Evolutionary conservation across 1,140 invertebrate species (phyloP), one percentile per base, ranked within the genome.

Genomic region (Penaeus chinensis): DNA sequence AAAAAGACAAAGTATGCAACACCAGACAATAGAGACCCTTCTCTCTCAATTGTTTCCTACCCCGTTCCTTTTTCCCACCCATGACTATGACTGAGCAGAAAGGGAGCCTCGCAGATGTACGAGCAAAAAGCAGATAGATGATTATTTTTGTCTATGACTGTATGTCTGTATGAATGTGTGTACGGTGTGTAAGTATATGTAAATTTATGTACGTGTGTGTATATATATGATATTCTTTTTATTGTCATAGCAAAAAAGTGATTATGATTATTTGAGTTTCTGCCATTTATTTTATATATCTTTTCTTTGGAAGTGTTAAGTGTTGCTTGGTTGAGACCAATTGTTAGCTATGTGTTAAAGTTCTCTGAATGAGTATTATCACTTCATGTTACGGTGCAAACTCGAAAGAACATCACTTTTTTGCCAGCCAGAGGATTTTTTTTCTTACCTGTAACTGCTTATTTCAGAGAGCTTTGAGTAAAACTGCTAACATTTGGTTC

Each of bases 171-270:
- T 74, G 37, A 11, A 54, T 54, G 16, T 54, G 16, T 54, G 54
- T 54, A 54, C 2, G 47, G 11, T 47, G 11, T 47, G 11, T 2
- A 47, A 2, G 47, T 47, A 47, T 47, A 47, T 47, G 32, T 32
- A 32, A 32, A 32, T 32, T 32, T 32, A 32, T 32, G 32, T 32
- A 32, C 0, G 10, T 54, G 10, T 54, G 16, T 54, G 16, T 54
- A 54, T 54, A 8, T 54, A 16, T 54, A 54, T 54, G 54, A 54
- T 54, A 54, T 54, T 74, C 22, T 5, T 24, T 74, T 74, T 42
- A 86, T 66, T 86, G 90, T 92, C 93, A 89, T 93, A 90, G 85
- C 92, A 93, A 92, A 94, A 93, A 91, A 94, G 54, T 54, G 54
- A 54, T 54, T 54, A 54, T 54, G 18, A 66, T 79, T 37, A 74